Evolutionary conservation across 2,888 invertebrate species (phyloP).

Genomic region (Strigamia crassipes): DNA sequence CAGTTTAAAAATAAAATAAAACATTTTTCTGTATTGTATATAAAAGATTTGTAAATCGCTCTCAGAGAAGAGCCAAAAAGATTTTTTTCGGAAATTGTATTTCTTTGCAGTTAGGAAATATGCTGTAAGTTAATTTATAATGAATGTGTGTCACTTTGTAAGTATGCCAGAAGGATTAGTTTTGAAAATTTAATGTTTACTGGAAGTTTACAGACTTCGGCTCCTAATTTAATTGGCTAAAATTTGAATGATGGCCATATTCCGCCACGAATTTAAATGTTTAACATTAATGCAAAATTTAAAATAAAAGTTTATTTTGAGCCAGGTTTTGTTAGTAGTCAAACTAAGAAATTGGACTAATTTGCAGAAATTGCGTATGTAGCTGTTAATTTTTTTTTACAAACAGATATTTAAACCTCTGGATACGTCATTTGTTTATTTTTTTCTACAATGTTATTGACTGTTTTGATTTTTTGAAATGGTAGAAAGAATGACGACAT

Average conservation of each 20-base stretch:
- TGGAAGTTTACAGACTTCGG: background rate
- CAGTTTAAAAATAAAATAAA: background rate
- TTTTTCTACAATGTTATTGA: background rate
- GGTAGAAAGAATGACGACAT: background rate
- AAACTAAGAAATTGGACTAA: background rate
- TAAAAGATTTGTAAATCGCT: constrained; percentile 14
- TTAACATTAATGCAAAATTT: background rate
- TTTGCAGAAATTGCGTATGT: constrained; percentile 2
- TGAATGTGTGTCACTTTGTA: constrained; percentile 24
- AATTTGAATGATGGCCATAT: background rate
- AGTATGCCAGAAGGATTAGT: constrained; percentile 28
- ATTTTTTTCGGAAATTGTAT: constrained; percentile 3
- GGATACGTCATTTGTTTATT: constrained; percentile 17
- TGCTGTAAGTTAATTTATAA: constrained; percentile 40
- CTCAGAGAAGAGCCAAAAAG: background rate
- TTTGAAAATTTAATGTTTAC: background rate
- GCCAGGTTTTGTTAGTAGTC: background rate
- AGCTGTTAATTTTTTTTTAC: background rate
- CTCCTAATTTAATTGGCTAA: constrained; percentile 2
- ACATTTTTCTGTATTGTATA: constrained; percentile 35
- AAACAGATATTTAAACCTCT: constrained; percentile 8
- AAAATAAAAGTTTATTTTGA: background rate
- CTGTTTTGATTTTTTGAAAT: background rate
- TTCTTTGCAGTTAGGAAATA: constrained; percentile 29
- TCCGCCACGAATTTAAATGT: background rate